Evolutionary conservation across 2,888 invertebrate species (phyloP).

Genomic region (Mythimna ferrago): DNA sequence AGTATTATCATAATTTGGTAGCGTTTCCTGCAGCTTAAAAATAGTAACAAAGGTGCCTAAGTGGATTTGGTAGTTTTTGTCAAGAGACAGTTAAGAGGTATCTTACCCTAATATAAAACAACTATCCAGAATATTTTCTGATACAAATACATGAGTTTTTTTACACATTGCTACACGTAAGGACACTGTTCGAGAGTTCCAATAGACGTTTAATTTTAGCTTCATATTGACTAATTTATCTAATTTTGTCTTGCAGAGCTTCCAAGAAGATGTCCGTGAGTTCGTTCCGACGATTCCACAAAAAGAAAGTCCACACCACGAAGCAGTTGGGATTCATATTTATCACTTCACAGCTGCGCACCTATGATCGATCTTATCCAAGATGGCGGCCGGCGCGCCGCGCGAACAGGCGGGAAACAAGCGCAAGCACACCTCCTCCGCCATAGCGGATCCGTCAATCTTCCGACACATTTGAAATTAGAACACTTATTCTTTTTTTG

Average conservation of each 20-base stretch:
- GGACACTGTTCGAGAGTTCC: conserved; percentile 13
- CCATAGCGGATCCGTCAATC: conserved; percentile 80
- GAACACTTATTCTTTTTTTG: conserved; percentile 68
- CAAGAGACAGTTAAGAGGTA: conserved; percentile 1
- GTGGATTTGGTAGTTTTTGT: conserved; percentile 24
- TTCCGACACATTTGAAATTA: conserved; percentile 74
- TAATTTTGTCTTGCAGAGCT: conserved; percentile 61
- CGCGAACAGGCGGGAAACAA: conserved; percentile 84
- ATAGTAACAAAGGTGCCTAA: conserved; percentile 32
- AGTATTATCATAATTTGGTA: conserved; percentile 56
- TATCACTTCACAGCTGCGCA: conserved; percentile 89
- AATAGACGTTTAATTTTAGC: conserved; percentile 27
- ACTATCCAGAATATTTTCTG: not conserved
- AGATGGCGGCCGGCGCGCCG: conserved; percentile 87
- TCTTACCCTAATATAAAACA: conserved; percentile 15
- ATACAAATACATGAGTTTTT: conserved; percentile 17
- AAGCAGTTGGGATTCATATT: conserved; percentile 76
- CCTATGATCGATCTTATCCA: conserved; percentile 89
- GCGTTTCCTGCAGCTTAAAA: conserved; percentile 55
- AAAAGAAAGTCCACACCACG: conserved; percentile 74
- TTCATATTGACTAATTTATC: conserved; percentile 55
- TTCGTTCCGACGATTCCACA: conserved; percentile 60
- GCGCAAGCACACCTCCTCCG: conserved; percentile 85
- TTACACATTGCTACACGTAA: conserved; percentile 24
- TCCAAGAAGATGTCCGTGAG: conserved; percentile 56